Evolutionary conservation across 2,888 invertebrate genomes (phyloP), one percentile per base, ranked within the genome.

Genomic region (Dicroscelio sp.): DNA sequence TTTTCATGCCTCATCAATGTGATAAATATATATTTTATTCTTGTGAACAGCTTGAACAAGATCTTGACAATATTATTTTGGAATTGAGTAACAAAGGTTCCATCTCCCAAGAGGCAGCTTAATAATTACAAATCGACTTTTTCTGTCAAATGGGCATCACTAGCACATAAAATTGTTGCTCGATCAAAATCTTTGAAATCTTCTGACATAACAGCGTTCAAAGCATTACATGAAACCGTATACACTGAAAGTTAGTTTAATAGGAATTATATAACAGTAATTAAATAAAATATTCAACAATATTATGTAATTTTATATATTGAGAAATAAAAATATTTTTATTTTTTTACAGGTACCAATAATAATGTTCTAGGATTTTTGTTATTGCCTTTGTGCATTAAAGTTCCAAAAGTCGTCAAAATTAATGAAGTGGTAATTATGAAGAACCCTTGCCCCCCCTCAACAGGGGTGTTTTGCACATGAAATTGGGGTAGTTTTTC

Each of bases 381-480:
- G 27, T 60, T 76, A n/a, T 38, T 76, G 25, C 60, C 76, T 60
- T 38, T 76, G 35, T 76, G 76, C 31, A 76, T 76, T 25, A 76
- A 58, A 76, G 25, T n/a, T 33, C 33, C 58, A 55, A 75, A 75
- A 58, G 58, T 58, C 2, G 58, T 75, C 14, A 75, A 75, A 58
- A 58, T 75, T 35, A 20, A 58, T n/a, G n/a, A n/a, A n/a, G n/a
- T n/a, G n/a, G n/a, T n/a, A n/a, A n/a, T n/a, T n/a, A n/a, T n/a
- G n/a, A n/a, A n/a, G n/a, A n/a, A n/a, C n/a, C n/a, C n/a, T n/a
- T n/a, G n/a, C n/a, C n/a, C n/a, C n/a, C n/a, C n/a, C n/a, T n/a
- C n/a, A n/a, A n/a, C n/a, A n/a, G n/a, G n/a, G n/a, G n/a, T n/a
- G n/a, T n/a, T n/a, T n/a, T n/a, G n/a, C n/a, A n/a, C n/a, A n/a